Percentiles rank a stretch among this genome's conserved stretches.
Evolutionary conservation across 2,888 invertebrate species (phyloP).

Genomic region (Branchellion lobata): DNA sequence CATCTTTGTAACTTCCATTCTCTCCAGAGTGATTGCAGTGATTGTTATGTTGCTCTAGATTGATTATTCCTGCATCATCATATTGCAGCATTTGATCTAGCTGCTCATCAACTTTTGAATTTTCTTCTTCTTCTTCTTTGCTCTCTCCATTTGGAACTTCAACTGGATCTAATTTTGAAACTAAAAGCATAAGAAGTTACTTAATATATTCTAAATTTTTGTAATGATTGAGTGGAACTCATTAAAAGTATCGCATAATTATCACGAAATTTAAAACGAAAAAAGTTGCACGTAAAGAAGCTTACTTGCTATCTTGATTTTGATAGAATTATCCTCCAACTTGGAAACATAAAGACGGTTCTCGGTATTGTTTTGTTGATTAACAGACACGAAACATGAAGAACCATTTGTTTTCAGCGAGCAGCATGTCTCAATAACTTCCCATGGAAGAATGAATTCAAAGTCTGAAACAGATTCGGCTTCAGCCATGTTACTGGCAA

Average conservation of each 20-base stretch:
- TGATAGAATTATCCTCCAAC: conserved; percentile 45
- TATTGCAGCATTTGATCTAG: background rate
- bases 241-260: too few relatives aligned
- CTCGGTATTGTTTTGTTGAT: conserved; percentile 39
- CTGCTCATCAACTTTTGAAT: background rate
- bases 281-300: too few relatives aligned
- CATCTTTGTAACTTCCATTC: background rate
- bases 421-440: conserved; percentile 42
- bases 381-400: conserved; percentile 45
- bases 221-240: too few relatives aligned
- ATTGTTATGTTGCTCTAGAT: background rate
- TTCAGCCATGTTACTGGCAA: conserved; percentile 18
- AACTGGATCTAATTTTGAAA: background rate
- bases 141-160: background rate
- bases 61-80: background rate
- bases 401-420: conserved; percentile 37
- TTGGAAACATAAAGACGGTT: conserved; percentile 44
- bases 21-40: background rate
- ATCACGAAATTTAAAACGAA: too few relatives aligned
- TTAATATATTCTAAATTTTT: too few relatives aligned
- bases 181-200: too few relatives aligned
- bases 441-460: conserved; percentile 46
- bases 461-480: conserved; percentile 45
- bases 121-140: background rate
- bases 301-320: conserved; percentile 38